Base-by-base conservation (phyloP, 1,140 invertebrate species). In the Drosophila subpulchrella region DNA sequence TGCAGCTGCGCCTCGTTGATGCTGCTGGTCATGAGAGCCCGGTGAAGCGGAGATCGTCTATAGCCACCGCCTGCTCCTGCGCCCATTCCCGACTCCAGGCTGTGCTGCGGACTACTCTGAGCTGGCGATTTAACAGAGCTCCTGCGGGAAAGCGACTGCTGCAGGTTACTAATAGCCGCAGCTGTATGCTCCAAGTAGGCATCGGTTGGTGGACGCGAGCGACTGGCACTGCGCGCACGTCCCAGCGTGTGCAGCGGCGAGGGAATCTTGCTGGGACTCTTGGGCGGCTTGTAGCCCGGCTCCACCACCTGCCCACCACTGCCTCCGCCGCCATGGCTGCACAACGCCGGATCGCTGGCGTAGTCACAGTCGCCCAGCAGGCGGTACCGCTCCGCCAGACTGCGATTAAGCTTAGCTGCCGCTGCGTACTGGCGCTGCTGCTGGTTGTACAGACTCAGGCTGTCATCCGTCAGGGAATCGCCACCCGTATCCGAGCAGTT, bases 131-230 rank as follows among this genome's bases (percentile, higher is more conserved):
- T 92, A 0, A 92, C 62, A 0, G 91, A 92, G 59, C 91, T 92
- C 1, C 91, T 76, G 6, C 92, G 86, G 0, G 90, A 91, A 0
- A 90, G 54, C 10, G 76, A 76, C 84, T 95, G 95, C 59, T 83
- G 80, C 6, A 96, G 93, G 62, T 94, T 94, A 27, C 94, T 94
- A 60, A 96, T 95, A 12, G 95, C 95, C 72, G 95, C 95, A 78
- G 95, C 94, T 3, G 95, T 95, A 76, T 95, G 95, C 59, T 95
- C 93, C 24, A 96, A 91, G 75, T 95, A 95, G 20, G 83, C 85
- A 39, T 93, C 84, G 17, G 90, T 61, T 4, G 80, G 59, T 13
- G 83, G 78, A 39, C 91, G 86, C n/a, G 91, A 85, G 71, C 93
- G 93, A 73, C 93, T 93, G 57, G 92, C 81, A 85, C 93, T 93